Evolutionary conservation across 2,888 invertebrate genomes (phyloP).

Genomic region (Bembecia ichneumoniformis): DNA sequence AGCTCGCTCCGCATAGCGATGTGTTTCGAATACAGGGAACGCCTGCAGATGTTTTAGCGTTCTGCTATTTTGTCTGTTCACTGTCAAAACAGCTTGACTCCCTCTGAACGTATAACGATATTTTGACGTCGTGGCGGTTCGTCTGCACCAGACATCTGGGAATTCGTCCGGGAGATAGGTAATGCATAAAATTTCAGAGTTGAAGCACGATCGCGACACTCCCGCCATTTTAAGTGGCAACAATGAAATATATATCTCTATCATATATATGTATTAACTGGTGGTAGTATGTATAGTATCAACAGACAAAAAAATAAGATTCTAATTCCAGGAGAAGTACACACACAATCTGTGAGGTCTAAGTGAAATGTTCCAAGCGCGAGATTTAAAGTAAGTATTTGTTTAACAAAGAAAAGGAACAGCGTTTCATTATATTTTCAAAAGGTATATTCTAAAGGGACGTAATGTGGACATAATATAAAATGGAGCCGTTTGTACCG

Average conservation of each 20-base stretch:
- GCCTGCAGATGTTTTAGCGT: background rate
- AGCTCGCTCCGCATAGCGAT: too few relatives aligned
- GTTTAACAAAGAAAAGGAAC: conserved; percentile 15
- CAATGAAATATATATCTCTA: conserved; percentile 12
- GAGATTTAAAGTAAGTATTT: conserved; percentile 23
- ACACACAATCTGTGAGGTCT: too few relatives aligned
- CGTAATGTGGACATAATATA: background rate
- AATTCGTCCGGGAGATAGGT: conserved; percentile 23
- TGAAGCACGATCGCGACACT: conserved; percentile 13
- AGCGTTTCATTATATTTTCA: background rate
- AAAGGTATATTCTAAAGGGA: background rate
- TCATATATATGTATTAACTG: conserved; percentile 4
- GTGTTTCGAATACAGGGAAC: background rate
- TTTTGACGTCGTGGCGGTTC: conserved; percentile 19
- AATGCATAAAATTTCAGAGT: conserved; percentile 37
- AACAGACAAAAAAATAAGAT: too few relatives aligned
- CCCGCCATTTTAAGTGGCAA: conserved; percentile 16
- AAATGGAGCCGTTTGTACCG: background rate
- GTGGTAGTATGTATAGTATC: background rate
- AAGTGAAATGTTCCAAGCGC: conserved; percentile 32
- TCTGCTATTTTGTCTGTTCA: background rate
- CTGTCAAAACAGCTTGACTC: conserved; percentile 7
- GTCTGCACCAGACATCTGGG: conserved; percentile 24
- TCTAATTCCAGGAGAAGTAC: too few relatives aligned
- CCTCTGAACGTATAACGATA: conserved; percentile 16